Conservation (phyloP, 2,888 invertebrate species). For the Drosophila rellima region DNA sequence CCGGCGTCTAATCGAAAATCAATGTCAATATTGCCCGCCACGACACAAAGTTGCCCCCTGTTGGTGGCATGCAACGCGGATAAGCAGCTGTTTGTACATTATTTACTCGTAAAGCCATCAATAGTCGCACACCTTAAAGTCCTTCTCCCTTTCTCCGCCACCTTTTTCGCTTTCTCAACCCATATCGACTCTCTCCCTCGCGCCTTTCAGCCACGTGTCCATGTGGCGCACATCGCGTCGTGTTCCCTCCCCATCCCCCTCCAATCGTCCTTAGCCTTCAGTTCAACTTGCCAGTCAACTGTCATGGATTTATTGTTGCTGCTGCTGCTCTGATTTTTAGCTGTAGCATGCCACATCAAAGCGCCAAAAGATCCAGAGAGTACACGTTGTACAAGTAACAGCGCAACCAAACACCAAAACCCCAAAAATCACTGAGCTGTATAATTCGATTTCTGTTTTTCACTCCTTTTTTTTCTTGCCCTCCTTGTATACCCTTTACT, state of each 20-base stretch:
- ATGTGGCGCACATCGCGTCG: constrained; percentile 48
- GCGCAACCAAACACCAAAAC: constrained; percentile 79
- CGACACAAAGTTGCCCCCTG: constrained; percentile 12
- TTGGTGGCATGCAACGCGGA: constrained; percentile 46
- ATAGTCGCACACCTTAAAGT: constrained; percentile 53
- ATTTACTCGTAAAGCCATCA: constrained; percentile 81
- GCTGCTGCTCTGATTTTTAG: constrained; percentile 72
- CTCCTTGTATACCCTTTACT: constrained; percentile 4
- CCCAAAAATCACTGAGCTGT: constrained; percentile 83
- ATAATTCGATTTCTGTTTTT: constrained; percentile 85
- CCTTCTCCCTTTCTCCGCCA: not conserved
- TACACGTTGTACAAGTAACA: constrained; percentile 59
- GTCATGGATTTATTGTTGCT: constrained; percentile 73
- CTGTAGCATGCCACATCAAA: constrained; percentile 75
- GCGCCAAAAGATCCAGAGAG: constrained; percentile 19
- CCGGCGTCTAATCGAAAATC: constrained; percentile 76
- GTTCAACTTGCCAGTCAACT: constrained; percentile 65
- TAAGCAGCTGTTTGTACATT: constrained; percentile 82
- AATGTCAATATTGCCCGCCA: constrained; percentile 64
- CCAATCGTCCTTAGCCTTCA: not conserved
- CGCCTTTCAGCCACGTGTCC: constrained; percentile 55
- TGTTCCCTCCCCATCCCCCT: not conserved
- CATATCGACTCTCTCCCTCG: constrained; percentile 6
- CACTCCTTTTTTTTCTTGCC: constrained; percentile 39
- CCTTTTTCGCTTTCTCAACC: not conserved